Base-by-base conservation (phyloP, 2,797 vertebrate species). In the Enteromius treurensis region DNA sequence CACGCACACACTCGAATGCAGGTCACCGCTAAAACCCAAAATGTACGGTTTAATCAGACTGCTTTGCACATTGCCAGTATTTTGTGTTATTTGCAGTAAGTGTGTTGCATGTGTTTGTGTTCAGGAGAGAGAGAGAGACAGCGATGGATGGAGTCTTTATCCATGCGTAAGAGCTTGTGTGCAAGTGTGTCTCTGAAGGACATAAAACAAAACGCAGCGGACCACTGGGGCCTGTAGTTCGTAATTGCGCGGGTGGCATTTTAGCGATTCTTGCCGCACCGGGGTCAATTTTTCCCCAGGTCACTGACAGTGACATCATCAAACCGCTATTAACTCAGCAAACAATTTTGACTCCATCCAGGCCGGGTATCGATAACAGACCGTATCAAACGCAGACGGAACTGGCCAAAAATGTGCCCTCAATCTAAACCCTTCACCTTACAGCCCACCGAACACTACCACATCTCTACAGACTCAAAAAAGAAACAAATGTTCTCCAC, bases 271-370 rank as follows among this genome's bases (percentile, higher is more conserved):
- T 91, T 91, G 87, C 88, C 88, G 91, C 91, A 92, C 89, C 86
- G 88, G 90, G 93, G 94, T 95, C 94, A 94, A 93, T 94, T 91
- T 87, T 88, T 91, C 90, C 92, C 86, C 94, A 95, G 95, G 95
- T 95, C 95, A 95, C 91, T 94, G 94, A 93, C 91, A 95, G 92
- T 95, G 93, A 95, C 94, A 95, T 95, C 93, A 95, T 95, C 94
- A 95, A 93, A 93, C 92, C 88, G 91, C 94, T 91, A 93, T 95
- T 95, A 94, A 92, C 93, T 93, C 92, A 87, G 90, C 91, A 94
- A 95, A 95, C 93, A 94, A 92, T 90, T 88, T 83, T 10, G 70
- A 90, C 90, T 85, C 87, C 37, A 88, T 60, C 64, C 89, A 80
- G 71, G 77, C 67, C 87, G 85, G 47, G 85, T 92, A 93, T 91